Evolutionary conservation across 2,797 vertebrate genomes (phyloP).

Genomic region (Anisognathus igniventris): DNA sequence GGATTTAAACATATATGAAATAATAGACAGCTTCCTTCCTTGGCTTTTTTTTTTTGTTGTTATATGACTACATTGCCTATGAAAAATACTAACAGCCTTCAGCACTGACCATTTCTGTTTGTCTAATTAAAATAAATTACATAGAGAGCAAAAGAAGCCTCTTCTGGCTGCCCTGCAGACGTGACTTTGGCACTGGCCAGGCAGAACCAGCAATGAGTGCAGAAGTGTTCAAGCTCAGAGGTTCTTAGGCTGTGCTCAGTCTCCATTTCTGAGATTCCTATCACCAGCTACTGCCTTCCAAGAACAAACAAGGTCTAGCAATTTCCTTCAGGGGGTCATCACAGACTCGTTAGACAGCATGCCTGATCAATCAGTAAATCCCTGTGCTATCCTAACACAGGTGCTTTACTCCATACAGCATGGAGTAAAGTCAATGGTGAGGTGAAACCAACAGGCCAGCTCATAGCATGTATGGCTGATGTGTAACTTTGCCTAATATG

Average conservation of each 20-base stretch:
- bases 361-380: not conserved
- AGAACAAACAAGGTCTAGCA: not conserved
- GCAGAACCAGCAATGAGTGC: not conserved
- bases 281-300: not conserved
- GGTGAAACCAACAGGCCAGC: not conserved
- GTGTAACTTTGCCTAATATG: not conserved
- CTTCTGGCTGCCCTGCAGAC: not conserved
- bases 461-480: not conserved
- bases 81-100: not conserved
- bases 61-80: not conserved
- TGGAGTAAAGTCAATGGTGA: not conserved
- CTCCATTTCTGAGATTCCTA: not conserved
- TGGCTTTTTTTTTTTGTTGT: not conserved
- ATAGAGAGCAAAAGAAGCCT: not conserved
- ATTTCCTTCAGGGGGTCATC: not conserved
- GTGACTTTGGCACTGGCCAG: not conserved
- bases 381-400: not conserved
- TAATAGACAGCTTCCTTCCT: not conserved
- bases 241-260: not conserved
- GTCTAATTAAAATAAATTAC: not conserved
- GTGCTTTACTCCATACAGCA: not conserved
- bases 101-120: not conserved
- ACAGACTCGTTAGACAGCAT: not conserved
- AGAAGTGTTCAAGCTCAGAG: not conserved
- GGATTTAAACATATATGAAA: constrained; percentile 43